Base-by-base conservation (phyloP, 2,797 vertebrate species). In the Leuciscus waleckii region DNA sequence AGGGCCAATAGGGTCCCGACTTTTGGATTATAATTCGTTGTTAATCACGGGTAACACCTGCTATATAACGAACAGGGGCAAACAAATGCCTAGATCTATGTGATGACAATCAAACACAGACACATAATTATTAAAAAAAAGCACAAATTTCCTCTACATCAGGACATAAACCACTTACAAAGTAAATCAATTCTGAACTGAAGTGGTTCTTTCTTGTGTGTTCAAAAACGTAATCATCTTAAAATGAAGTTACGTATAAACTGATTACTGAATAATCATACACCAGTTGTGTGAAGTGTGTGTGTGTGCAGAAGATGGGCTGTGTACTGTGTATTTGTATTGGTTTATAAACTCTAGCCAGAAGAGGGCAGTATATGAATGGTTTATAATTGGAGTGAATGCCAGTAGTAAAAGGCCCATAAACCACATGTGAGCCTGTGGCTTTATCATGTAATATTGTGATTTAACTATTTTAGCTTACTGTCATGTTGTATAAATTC, bases 351-450 rank as follows among this genome's bases (percentile, higher is more conserved):
- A 43, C 51, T 41, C 1, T 6, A 3, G 1, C 89, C 89, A 88
- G 67, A 35, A 90, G 89, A 81, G 87, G 83, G 83, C 87, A 90
- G 85, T 90, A 70, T 67, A 41, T 75, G 83, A 88, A 85, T 67
- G 69, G 51, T 58, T 81, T 84, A 77, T 77, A 58, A 46, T n/a
- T 41, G n/a, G 11, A 32, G 10, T 14, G 5, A n/a, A 56, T 43
- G 46, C 16, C 21, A 11, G 16, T 73, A 14, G 2, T 65, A 49
- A 41, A 37, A 26, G 6, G 5, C 16, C 49, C n/a, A 76, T 9
- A 69, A 74, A 63, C 32, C 17, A 71, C 23, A 71, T 2, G 5
- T 54, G n/a, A 69, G 73, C 26, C 9, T 37, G 71, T 67, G 32
- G 23, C 23, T 5, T n/a, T 9, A 80, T 39, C 5, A 82, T 61